phyloP scores from a whole-genome alignment of 2,888 invertebrate species.

The Drosophila koepferae region DNA sequence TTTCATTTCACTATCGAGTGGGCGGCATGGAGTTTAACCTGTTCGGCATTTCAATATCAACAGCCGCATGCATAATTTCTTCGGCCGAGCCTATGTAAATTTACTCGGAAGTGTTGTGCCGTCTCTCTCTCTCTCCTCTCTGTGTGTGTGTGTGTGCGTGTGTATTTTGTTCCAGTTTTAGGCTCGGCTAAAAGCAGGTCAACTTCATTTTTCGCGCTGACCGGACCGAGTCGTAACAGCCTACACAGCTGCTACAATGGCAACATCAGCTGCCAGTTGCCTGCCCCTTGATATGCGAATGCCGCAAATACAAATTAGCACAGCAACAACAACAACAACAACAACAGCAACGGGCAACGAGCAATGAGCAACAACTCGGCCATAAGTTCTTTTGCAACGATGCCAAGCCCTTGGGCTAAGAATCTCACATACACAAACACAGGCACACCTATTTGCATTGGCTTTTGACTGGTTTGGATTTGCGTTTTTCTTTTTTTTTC shows the following conservation, averaged over 20 bases:
- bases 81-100: slow-evolving; percentile 68
- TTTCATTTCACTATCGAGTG: slow-evolving; percentile 36
- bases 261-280: slow-evolving; percentile 42
- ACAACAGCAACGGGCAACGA: slow-evolving; percentile 10
- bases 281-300: slow-evolving; percentile 62
- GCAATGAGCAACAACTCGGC: slow-evolving; percentile 43
- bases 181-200: slow-evolving; percentile 68
- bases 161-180: slow-evolving; percentile 22
- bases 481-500: slow-evolving; percentile 66
- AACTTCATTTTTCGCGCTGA: slow-evolving; percentile 80
- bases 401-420: slow-evolving; percentile 61
- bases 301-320: slow-evolving; percentile 80
- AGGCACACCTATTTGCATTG: slow-evolving; percentile 36
- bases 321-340: slow-evolving; percentile 37
- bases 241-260: slow-evolving; percentile 40
- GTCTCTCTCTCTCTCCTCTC: no score
- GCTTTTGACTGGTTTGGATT: slow-evolving; percentile 44
- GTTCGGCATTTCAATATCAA: slow-evolving; percentile 77
- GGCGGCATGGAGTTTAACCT: slow-evolving; percentile 55
- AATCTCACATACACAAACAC: slow-evolving; percentile 3
- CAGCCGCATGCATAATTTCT: slow-evolving; percentile 78
- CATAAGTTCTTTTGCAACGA: slow-evolving; percentile 74
- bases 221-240: slow-evolving; percentile 60
- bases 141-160: background rate
- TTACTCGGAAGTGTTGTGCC: slow-evolving; percentile 59